Evolutionary conservation across 2,797 vertebrate species (phyloP).

Genomic region (Coccyzus lansbergi): DNA sequence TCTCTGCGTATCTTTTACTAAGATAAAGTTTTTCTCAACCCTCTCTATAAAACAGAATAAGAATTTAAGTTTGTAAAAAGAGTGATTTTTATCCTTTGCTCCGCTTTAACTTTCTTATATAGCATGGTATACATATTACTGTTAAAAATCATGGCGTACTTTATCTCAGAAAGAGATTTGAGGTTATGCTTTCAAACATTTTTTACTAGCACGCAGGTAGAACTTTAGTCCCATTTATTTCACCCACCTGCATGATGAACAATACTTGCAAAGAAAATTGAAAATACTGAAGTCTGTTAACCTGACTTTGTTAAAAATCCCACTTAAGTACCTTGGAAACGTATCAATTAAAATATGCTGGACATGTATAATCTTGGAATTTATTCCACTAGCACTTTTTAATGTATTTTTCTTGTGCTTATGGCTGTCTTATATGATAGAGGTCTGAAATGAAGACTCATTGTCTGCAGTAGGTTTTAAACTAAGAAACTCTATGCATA

Average conservation of each 20-base stretch:
- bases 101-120: background rate
- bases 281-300: background rate
- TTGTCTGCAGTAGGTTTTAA: background rate
- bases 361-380: background rate
- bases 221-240: background rate
- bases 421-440: background rate
- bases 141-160: background rate
- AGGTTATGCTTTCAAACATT: background rate
- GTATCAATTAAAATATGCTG: background rate
- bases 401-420: background rate
- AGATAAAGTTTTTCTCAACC: background rate
- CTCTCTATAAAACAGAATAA: background rate
- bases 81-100: background rate
- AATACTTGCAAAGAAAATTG: background rate
- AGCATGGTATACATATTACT: background rate
- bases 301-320: background rate
- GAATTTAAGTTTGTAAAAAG: background rate
- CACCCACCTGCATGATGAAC: background rate
- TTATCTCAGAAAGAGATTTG: background rate
- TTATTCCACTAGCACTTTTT: background rate
- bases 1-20: background rate
- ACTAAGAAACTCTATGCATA: background rate
- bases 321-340: background rate
- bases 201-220: background rate
- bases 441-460: background rate